Percentiles rank a stretch among this genome's conserved stretches.
Conservation (phyloP, 2,888 invertebrate species). For the Meiosimyza platycephala region DNA sequence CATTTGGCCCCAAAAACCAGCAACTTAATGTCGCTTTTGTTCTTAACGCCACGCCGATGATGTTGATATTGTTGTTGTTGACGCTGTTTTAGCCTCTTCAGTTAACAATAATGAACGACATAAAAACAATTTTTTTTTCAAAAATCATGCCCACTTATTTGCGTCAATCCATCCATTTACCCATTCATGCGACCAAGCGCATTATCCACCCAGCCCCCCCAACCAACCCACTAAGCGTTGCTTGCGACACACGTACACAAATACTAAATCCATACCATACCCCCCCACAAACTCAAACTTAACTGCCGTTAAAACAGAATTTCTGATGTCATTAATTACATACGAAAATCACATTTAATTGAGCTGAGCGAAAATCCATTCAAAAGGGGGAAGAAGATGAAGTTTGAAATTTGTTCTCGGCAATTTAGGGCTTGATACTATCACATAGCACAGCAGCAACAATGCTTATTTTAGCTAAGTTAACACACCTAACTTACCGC, state of each 20-base stretch:
- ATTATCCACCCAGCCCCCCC: not conserved
- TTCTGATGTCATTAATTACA: constrained; percentile 9
- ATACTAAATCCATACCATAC: not conserved
- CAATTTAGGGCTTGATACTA: not conserved
- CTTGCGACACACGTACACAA: not conserved
- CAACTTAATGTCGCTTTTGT: not conserved
- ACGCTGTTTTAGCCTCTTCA: constrained; percentile 2
- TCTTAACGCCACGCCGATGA: not conserved
- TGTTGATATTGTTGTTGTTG: not conserved
- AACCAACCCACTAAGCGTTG: too few relatives aligned
- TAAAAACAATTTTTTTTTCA: constrained; percentile 5
- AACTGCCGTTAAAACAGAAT: not conserved
- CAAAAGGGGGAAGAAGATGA: not conserved
- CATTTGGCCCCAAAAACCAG: too few relatives aligned
- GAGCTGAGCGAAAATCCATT: not conserved
- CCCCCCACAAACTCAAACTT: too few relatives aligned
- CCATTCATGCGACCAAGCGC: not conserved
- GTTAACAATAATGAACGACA: constrained; percentile 2
- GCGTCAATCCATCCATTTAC: not conserved
- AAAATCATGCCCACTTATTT: constrained; percentile 15
- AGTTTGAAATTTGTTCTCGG: not conserved
- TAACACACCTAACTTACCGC: not conserved
- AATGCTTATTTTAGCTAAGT: too few relatives aligned
- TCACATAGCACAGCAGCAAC: too few relatives aligned
- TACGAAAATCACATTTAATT: not conserved